Evolutionary conservation across 2,797 vertebrate genomes (phyloP).

Genomic region (Emys orbicularis): DNA sequence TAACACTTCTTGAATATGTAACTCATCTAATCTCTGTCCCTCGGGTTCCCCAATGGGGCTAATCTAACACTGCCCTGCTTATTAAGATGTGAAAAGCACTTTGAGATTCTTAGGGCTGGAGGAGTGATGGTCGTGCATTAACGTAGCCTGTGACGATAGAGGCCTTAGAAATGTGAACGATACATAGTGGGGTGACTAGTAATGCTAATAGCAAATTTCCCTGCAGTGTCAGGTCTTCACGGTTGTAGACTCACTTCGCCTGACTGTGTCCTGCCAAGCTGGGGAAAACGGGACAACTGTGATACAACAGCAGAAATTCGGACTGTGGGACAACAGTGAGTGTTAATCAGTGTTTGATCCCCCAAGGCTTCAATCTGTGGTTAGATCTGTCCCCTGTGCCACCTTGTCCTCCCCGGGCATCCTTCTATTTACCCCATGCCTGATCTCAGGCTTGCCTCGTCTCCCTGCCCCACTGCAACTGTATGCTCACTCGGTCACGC

Average conservation of each 20-base stretch:
- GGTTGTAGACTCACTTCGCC: neutral
- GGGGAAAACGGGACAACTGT: neutral
- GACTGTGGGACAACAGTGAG: slow-evolving; percentile 76
- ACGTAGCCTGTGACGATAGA: neutral
- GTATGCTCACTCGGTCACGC: neutral
- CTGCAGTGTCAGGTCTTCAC: slow-evolving; percentile 73
- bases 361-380: neutral
- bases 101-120: neutral
- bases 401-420: neutral
- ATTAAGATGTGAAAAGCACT: neutral
- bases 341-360: neutral
- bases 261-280: slow-evolving; percentile 64
- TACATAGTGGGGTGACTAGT: neutral
- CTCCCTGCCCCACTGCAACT: neutral
- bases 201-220: neutral
- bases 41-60: neutral
- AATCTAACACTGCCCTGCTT: neutral
- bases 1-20: neutral
- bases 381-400: neutral
- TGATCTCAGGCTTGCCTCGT: neutral
- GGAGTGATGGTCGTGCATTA: neutral
- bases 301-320: slow-evolving; percentile 32
- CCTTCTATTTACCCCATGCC: neutral
- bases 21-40: neutral
- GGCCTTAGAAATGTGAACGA: neutral